Conservation (phyloP, 2,797 vertebrate genomes). For the Babyrousa celebensis region DNA sequence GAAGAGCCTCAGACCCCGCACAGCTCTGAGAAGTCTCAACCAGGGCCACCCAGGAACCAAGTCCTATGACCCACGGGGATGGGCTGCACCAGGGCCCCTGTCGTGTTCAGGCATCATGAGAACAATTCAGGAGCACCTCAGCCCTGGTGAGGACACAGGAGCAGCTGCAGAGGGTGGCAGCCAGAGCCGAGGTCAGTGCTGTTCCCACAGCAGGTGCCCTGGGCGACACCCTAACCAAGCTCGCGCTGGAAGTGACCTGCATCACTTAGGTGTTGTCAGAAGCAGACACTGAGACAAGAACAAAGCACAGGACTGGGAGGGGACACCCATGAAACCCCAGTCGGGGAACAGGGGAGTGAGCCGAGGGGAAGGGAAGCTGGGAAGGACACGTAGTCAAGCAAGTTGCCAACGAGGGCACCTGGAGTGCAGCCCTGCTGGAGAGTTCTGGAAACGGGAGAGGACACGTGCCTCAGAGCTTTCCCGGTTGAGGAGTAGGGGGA, state of each 20-base stretch:
- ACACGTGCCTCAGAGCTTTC: not conserved
- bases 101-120: not conserved
- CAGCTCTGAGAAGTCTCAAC: not conserved
- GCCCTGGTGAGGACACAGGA: accelerated
- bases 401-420: not conserved
- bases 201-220: accelerated
- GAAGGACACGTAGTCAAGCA: no score
- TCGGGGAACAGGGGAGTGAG: not conserved
- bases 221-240: accelerated
- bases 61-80: not conserved
- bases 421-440: not conserved
- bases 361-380: no score
- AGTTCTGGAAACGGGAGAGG: not conserved
- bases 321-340: not conserved
- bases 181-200: not conserved
- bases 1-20: not conserved
- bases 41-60: not conserved
- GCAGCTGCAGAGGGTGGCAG: not conserved
- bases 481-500: accelerated
- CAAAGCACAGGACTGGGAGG: not conserved
- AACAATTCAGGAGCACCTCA: not conserved
- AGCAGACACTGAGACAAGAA: not conserved
- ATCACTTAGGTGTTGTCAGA: not conserved
- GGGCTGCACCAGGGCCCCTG: not conserved
- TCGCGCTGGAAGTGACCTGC: accelerated